These are phyloP conservation scores for Xestoiulus laeticollis DNA, from an alignment of 2,888 invertebrate genomes.

Conservation along the genomic window DNA sequence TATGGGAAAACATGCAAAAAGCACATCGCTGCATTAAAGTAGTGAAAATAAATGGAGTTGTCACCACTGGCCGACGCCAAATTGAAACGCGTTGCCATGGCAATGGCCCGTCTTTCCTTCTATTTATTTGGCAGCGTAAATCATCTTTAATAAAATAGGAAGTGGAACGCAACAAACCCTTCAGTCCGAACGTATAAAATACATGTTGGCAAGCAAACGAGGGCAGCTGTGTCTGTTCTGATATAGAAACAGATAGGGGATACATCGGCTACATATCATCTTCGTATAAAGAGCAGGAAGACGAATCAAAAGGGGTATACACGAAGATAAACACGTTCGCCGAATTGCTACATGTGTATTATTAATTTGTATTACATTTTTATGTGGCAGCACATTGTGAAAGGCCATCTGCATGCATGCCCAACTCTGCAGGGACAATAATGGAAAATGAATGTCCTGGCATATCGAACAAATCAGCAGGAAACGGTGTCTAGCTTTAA, in stretches of 20 bases:
- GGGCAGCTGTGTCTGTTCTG: neutral
- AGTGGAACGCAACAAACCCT: neutral
- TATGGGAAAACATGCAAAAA: no score
- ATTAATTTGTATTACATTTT: slow-evolving; percentile 6
- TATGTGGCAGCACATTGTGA: slow-evolving; percentile 1
- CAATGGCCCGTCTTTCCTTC: neutral
- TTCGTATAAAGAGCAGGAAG: neutral
- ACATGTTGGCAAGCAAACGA: neutral
- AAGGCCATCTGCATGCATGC: slow-evolving; percentile 10
- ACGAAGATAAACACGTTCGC: neutral
- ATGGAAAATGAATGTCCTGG: neutral
- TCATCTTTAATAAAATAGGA: neutral
- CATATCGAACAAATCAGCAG: neutral
- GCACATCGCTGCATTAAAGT: no score
- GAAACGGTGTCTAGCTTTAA: neutral
- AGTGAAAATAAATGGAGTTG: neutral
- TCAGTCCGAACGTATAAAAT: neutral
- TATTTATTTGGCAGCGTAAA: neutral
- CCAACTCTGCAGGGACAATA: neutral
- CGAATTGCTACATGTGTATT: neutral
- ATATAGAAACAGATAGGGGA: neutral
- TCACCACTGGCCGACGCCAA: neutral
- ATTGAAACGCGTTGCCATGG: neutral
- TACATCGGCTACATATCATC: neutral
- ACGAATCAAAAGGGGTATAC: neutral